These are phyloP conservation scores for Desmodus rotundus DNA, from an alignment of 2,113 vertebrate species.

Conservation along the genomic window DNA sequence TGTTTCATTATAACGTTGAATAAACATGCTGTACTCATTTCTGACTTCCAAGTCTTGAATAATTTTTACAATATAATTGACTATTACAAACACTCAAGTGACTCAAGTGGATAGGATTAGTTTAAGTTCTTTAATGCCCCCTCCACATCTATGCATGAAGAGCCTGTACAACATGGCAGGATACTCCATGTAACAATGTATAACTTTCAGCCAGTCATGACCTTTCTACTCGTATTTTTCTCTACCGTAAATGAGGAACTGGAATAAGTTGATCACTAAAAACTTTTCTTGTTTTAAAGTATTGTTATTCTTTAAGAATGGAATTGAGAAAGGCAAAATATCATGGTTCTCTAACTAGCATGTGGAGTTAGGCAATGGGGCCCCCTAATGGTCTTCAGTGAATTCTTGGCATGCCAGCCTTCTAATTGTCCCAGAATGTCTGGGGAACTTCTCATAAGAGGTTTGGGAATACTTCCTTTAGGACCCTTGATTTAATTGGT, in stretches of 20 bases:
- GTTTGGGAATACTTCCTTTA: background rate
- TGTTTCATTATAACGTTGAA: background rate
- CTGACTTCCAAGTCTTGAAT: background rate
- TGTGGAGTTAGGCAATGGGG: conserved; percentile 8
- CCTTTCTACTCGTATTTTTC: background rate
- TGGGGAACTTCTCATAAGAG: background rate
- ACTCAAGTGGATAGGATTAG: background rate
- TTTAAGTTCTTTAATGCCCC: background rate
- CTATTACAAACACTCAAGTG: background rate
- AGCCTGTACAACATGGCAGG: background rate
- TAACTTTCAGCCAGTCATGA: background rate
- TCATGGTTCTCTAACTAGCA: background rate
- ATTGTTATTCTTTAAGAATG: background rate
- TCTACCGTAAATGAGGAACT: background rate
- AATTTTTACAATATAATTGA: background rate
- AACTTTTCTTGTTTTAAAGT: background rate
- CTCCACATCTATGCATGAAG: background rate
- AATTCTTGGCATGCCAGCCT: background rate
- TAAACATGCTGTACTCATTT: background rate
- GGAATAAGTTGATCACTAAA: background rate
- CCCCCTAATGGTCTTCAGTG: background rate
- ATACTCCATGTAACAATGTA: background rate
- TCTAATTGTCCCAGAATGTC: background rate
- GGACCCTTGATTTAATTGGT: background rate
- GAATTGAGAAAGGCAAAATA: background rate